Evolutionary conservation across 1,140 invertebrate genomes (phyloP).

Genomic region (Drosophila dunni): DNA sequence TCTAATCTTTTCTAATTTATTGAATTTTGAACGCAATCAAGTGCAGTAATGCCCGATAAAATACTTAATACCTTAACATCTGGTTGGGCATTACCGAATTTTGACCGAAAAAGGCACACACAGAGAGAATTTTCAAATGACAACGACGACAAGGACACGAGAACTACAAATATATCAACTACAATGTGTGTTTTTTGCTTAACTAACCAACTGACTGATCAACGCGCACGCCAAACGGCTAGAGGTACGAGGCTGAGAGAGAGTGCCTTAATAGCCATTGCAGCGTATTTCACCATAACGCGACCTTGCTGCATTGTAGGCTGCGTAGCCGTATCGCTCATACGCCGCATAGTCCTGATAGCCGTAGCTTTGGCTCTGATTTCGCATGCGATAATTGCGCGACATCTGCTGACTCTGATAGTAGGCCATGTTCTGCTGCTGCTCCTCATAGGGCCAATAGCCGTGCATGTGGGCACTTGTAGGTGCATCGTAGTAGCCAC

Average conservation of each 20-base stretch:
- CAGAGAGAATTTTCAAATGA: constrained; percentile 78
- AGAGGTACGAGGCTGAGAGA: too few relatives aligned
- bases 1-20: constrained; percentile 28
- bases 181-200: background rate
- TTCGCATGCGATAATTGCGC: constrained; percentile 52
- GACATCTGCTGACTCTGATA: constrained; percentile 37
- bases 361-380: constrained; percentile 34
- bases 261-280: constrained; percentile 61
- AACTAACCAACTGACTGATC: background rate
- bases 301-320: constrained; percentile 52
- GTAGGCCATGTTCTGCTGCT: constrained; percentile 22
- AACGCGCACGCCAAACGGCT: too few relatives aligned
- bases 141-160: constrained; percentile 60
- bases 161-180: constrained; percentile 38
- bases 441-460: constrained; percentile 63
- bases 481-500: constrained; percentile 45
- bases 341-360: constrained; percentile 76
- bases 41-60: constrained; percentile 51
- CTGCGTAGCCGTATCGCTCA: constrained; percentile 73
- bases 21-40: constrained; percentile 72
- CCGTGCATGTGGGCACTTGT: constrained; percentile 32
- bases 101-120: constrained; percentile 83
- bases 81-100: constrained; percentile 64
- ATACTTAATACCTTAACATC: constrained; percentile 41
- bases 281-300: constrained; percentile 72